Evolutionary conservation across 2,888 invertebrate genomes (phyloP).

Genomic region (Salpingus planirostris): DNA sequence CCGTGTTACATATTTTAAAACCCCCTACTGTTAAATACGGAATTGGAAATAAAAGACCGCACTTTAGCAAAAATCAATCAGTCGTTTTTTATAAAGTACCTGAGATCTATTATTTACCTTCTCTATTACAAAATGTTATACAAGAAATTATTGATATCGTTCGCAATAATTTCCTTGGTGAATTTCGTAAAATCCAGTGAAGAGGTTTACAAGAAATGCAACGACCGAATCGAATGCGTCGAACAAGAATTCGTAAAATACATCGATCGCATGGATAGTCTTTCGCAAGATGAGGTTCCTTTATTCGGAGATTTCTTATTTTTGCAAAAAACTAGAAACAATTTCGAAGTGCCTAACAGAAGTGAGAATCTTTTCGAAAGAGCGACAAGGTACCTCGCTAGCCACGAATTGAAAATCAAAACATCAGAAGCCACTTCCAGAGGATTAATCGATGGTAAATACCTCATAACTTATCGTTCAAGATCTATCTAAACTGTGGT

Average conservation of each 20-base stretch:
- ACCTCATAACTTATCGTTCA: too few species aligned
- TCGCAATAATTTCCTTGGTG: too few species aligned
- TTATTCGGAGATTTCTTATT: constrained; percentile 2
- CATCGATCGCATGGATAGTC: constrained; percentile 1
- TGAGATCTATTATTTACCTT: too few species aligned
- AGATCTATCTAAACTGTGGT: too few species aligned
- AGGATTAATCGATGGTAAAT: too few species aligned
- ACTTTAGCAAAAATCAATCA: neutral
- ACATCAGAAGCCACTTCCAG: neutral
- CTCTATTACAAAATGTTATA: too few species aligned
- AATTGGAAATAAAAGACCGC: neutral
- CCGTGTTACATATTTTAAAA: constrained; percentile 7
- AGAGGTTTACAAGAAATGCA: constrained; percentile 1
- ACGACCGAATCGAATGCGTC: constrained; percentile 1
- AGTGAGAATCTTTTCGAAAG: constrained; percentile 1
- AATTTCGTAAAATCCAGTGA: constrained; percentile 1
- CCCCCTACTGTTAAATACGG: too few species aligned
- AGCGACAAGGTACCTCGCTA: constrained; percentile 1
- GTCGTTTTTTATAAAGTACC: neutral
- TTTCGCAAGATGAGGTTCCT: neutral
- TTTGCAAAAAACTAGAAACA: neutral
- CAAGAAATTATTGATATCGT: too few species aligned
- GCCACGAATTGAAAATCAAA: constrained; percentile 1
- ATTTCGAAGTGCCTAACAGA: neutral
- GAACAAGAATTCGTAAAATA: constrained; percentile 1